phyloP scores from a whole-genome alignment of 1,140 invertebrate species.

The Cecropterus lyciades region DNA sequence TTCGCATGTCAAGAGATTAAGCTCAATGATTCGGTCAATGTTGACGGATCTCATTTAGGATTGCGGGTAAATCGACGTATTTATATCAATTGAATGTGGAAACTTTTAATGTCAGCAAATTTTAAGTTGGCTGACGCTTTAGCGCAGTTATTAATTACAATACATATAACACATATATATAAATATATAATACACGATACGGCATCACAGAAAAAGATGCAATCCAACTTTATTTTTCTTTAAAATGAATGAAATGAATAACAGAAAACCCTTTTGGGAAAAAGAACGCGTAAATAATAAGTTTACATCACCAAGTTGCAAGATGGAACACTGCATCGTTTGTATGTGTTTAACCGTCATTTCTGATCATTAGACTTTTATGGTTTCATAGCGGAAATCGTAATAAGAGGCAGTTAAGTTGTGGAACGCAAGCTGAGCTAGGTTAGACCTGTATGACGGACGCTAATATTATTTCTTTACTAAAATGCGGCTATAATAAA shows the following conservation, averaged over 20 bases:
- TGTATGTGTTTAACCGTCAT: not conserved
- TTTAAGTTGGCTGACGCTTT: slow-evolving; percentile 10
- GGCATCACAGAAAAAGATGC: too few species aligned
- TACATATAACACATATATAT: too few species aligned
- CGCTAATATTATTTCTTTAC: not conserved
- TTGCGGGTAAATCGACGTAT: slow-evolving; percentile 5
- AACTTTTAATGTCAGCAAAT: slow-evolving; percentile 6
- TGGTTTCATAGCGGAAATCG: slow-evolving; percentile 18
- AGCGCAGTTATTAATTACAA: not conserved
- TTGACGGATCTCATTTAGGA: slow-evolving; percentile 17
- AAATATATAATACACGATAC: too few species aligned
- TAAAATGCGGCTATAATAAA: slow-evolving; percentile 25
- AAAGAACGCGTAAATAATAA: too few species aligned
- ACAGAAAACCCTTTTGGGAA: too few species aligned
- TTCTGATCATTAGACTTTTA: slow-evolving; percentile 19
- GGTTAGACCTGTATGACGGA: slow-evolving; percentile 1
- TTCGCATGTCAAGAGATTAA: slow-evolving; percentile 8
- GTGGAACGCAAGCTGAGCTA: slow-evolving; percentile 2
- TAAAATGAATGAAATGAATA: too few species aligned
- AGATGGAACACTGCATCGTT: too few species aligned
- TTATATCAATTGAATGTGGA: slow-evolving; percentile 22
- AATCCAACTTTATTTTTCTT: too few species aligned
- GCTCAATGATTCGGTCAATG: slow-evolving; percentile 7
- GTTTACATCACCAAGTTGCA: too few species aligned
- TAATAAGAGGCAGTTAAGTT: slow-evolving; percentile 20